These are phyloP conservation scores for Pantherophis guttatus DNA, from an alignment of 2,113 vertebrate genomes.

Conservation along the genomic window DNA sequence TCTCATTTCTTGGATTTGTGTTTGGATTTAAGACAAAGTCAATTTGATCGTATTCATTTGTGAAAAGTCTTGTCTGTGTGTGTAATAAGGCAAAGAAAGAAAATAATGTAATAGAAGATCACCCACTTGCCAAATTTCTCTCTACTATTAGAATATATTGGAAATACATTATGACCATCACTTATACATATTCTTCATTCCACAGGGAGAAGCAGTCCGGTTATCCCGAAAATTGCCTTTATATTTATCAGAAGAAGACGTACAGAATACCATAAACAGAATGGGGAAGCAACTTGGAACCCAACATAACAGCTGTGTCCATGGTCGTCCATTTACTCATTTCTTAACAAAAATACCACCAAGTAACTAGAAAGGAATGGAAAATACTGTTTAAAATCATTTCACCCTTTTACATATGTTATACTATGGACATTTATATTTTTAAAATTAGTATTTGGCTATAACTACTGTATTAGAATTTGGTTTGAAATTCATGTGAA, in stretches of 20 bases:
- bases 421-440: not conserved
- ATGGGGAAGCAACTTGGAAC: constrained; percentile 82
- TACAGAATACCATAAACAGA: constrained; percentile 76
- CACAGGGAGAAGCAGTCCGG: constrained; percentile 91
- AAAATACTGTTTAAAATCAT: constrained; percentile 48
- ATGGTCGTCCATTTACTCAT: constrained; percentile 86
- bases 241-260: constrained; percentile 80
- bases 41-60: not conserved
- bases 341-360: constrained; percentile 79
- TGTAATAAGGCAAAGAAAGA: not conserved
- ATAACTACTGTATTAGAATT: not conserved
- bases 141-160: not conserved
- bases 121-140: not conserved
- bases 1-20: not conserved
- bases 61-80: not conserved
- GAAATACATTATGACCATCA: not conserved
- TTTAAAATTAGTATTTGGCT: not conserved
- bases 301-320: constrained; percentile 80
- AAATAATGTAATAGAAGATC: not conserved
- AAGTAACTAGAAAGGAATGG: constrained; percentile 62
- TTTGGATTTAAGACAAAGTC: not conserved
- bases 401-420: constrained; percentile 45
- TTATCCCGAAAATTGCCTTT: constrained; percentile 85
- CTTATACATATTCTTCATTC: constrained; percentile 29
- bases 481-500: not conserved